A percentile compares a stretch with the other conserved stretches of the same genome.
Conservation (phyloP, 1,140 invertebrate species). For the Saccostrea echinata region DNA sequence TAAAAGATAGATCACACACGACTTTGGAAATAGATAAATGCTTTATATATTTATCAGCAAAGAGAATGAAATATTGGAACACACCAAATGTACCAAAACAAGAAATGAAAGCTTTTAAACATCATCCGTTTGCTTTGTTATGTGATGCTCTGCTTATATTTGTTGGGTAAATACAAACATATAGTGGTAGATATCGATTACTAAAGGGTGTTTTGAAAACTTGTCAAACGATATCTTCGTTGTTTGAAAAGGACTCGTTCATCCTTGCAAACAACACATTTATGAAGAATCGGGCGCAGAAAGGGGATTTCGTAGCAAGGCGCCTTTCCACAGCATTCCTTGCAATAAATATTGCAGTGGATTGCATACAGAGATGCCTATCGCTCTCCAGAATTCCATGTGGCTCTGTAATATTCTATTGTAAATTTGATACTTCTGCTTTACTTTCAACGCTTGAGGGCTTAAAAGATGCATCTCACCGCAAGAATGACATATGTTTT, state of each 20-base stretch:
- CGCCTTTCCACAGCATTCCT: neutral
- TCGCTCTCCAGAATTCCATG: neutral
- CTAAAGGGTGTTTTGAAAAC: conserved; percentile 18
- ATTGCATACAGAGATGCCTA: conserved; percentile 4
- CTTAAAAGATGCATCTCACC: neutral
- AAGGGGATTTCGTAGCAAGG: neutral
- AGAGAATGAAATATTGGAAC: no score
- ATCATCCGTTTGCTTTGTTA: neutral
- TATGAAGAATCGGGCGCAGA: neutral
- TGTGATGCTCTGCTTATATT: neutral
- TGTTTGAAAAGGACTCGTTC: neutral
- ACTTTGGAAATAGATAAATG: neutral
- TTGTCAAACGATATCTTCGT: conserved; percentile 15
- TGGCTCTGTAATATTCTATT: neutral
- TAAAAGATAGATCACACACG: neutral
- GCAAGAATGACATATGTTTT: neutral
- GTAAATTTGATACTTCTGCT: neutral
- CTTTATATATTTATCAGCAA: no score
- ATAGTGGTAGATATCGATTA: conserved; percentile 15
- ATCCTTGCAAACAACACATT: neutral
- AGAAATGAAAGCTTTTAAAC: neutral
- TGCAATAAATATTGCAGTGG: conserved; percentile 1
- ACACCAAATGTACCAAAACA: neutral
- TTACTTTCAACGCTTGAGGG: neutral
- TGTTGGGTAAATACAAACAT: neutral